Base-by-base conservation (phyloP, 1,140 invertebrate species). In the Pissodes strobi region DNA sequence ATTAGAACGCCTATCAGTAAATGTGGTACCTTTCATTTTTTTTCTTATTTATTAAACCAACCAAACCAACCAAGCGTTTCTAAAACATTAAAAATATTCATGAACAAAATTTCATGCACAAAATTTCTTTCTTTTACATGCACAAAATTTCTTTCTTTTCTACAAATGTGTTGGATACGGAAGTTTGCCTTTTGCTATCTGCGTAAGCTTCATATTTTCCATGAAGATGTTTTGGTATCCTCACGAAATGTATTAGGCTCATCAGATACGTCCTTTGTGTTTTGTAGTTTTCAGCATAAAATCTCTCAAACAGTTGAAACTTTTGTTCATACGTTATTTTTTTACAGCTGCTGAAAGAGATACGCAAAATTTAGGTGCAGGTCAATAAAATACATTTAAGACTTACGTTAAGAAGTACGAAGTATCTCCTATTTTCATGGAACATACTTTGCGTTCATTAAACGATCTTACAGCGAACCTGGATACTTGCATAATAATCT, bases 61-160 rank as follows among this genome's bases (percentile, higher is more conserved):
- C 9, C 5, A 62, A n/a, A 34, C 12, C 30, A 39, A 18, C 46
- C 8, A 62, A 56, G 15, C 22, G 46, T 62, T 53, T 34, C 18
- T 37, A 27, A 27, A 5, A 62, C 19, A 38, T 6, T 25, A 34
- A 62, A 62, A 34, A 25, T 39, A 39, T 62, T 17, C 34, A 62
- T 46, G n/a, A n/a, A n/a, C n/a, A n/a, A n/a, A n/a, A n/a, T n/a
- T n/a, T n/a, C n/a, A n/a, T n/a, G n/a, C n/a, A n/a, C n/a, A 53
- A 62, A 62, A 15, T 45, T 53, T 27, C 9, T 39, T 53, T 39
- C 38, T 30, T 27, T 52, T 34, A 62, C 59, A 13, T 53, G 46
- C 30, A 51, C 48, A 38, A 53, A 51, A 6, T 17, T 53, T 30
- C 59, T 43, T 12, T 53, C 23, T 23, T 53, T n/a, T n/a, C n/a